Base-by-base conservation (phyloP, 2,888 invertebrate species). In the Athripsodes cinereus region DNA sequence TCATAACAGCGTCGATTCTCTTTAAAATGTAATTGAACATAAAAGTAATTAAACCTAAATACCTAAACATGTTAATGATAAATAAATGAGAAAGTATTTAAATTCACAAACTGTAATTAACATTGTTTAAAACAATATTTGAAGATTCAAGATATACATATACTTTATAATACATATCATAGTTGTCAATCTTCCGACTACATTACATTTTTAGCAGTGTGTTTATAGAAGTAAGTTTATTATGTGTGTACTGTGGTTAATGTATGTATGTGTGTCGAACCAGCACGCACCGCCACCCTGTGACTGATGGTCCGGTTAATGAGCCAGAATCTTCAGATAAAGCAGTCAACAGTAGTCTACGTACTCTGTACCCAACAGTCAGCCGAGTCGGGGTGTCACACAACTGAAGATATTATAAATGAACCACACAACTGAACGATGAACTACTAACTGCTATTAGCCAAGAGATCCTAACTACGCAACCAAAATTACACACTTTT, bases 261-360 rank as follows among this genome's bases (percentile, higher is more conserved):
- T 6, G 44, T 40, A 40, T 16, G 44, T 2, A 5, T 2, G 2
- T 5, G 18, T 40, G 3, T 40, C 3, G 18, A 40, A 5, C 11
- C 10, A n/a, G n/a, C n/a, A n/a, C n/a, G n/a, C 26, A 26, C 16
- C 3, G 8, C 8, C 40, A 40, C 40, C 40, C 8, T 47, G 52
- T 62, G 62, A 62, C 53, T 61, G 62, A 62, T 62, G 58, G 63
- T 59, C 61, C 61, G 61, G 61, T 58, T 63, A 63, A 63, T 63
- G 63, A 63, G 60, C 58, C 61, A 63, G 63, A 63, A 63, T 61
- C 53, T 50, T 22, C 59, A 61, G 63, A 63, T 63, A 63, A 61
- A 61, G 57, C 62, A 53, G 57, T 49, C 62, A 48, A 53, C 22
- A 21, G 50, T 54, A 49, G 59, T 59, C 40, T 16, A 40, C 11